Percentiles rank a stretch among this genome's conserved stretches.
Evolutionary conservation across 2,797 vertebrate species (phyloP).

Genomic region (Lateolabrax maculatus): DNA sequence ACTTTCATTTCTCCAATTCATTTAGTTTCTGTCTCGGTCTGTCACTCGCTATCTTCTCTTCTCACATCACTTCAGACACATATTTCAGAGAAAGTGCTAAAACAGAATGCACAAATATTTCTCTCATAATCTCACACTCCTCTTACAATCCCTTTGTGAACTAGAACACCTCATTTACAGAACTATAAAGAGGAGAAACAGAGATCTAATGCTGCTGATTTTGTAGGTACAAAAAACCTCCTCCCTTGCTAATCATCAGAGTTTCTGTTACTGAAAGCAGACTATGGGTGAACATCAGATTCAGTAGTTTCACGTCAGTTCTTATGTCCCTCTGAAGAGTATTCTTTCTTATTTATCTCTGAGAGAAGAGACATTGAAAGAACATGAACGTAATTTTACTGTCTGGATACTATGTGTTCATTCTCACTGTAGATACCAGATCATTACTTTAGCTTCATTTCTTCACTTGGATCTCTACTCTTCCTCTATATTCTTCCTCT

Average conservation of each 20-base stretch:
- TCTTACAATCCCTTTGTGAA: slow-evolving; percentile 16
- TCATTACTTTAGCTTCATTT: slow-evolving; percentile 3
- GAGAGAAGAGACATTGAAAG: neutral
- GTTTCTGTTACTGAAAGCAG: slow-evolving; percentile 3
- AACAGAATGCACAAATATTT: slow-evolving; percentile 45
- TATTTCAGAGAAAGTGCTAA: slow-evolving; percentile 35
- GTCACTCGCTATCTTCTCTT: slow-evolving; percentile 26
- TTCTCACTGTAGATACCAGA: neutral
- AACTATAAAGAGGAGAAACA: slow-evolving; percentile 18
- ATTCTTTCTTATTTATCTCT: neutral
- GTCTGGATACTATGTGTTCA: neutral
- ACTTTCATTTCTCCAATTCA: slow-evolving; percentile 37
- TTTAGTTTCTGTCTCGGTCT: slow-evolving; percentile 26
- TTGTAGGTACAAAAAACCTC: neutral
- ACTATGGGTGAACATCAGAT: neutral
- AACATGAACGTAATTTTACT: neutral
- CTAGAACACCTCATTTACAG: slow-evolving; percentile 17
- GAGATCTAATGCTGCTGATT: slow-evolving; percentile 24
- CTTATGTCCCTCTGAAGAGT: neutral
- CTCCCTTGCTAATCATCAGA: neutral
- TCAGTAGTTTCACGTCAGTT: neutral
- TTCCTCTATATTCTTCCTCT: slow-evolving; percentile 10
- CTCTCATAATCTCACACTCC: slow-evolving; percentile 17
- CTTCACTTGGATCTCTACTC: neutral
- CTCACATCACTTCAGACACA: slow-evolving; percentile 44